These are phyloP conservation scores for Pteria penguin DNA, from an alignment of 2,888 invertebrate genomes.

Conservation along the genomic window DNA sequence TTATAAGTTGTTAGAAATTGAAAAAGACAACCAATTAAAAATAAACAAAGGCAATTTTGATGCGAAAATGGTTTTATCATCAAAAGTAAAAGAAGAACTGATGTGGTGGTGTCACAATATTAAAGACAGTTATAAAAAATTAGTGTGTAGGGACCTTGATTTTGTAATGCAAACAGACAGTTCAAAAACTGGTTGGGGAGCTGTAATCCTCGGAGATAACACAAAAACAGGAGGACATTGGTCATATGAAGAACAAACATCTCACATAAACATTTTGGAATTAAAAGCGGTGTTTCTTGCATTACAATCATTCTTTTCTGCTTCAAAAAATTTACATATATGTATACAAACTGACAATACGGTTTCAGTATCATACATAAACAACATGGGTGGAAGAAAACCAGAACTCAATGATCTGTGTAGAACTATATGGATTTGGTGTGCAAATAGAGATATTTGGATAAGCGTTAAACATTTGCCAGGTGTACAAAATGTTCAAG, in stretches of 20 bases:
- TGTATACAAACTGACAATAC: slow-evolving; percentile 21
- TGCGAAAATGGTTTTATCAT: neutral
- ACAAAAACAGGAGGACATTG: slow-evolving; percentile 26
- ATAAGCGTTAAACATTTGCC: slow-evolving; percentile 30
- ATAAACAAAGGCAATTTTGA: slow-evolving; percentile 24
- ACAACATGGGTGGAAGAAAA: too few relatives aligned
- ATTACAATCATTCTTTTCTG: slow-evolving; percentile 29
- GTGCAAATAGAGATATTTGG: slow-evolving; percentile 31
- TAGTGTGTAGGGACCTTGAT: slow-evolving; percentile 4
- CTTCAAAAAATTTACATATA: neutral
- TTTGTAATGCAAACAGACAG: slow-evolving; percentile 7
- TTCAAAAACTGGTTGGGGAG: slow-evolving; percentile 29
- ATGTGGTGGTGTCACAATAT: slow-evolving; percentile 19
- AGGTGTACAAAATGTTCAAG: too few relatives aligned
- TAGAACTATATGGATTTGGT: slow-evolving; percentile 35
- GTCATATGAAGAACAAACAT: slow-evolving; percentile 18
- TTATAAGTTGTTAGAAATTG: slow-evolving; percentile 36
- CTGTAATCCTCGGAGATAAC: neutral
- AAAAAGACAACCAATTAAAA: slow-evolving; percentile 28
- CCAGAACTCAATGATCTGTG: too few relatives aligned
- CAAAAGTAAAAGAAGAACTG: neutral
- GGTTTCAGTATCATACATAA: too few relatives aligned
- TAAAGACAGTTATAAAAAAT: neutral
- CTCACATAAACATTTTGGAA: slow-evolving; percentile 34
- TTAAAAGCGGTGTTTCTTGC: slow-evolving; percentile 22